Conservation (phyloP, 1,140 invertebrate species). For the Chymomyza costata region DNA sequence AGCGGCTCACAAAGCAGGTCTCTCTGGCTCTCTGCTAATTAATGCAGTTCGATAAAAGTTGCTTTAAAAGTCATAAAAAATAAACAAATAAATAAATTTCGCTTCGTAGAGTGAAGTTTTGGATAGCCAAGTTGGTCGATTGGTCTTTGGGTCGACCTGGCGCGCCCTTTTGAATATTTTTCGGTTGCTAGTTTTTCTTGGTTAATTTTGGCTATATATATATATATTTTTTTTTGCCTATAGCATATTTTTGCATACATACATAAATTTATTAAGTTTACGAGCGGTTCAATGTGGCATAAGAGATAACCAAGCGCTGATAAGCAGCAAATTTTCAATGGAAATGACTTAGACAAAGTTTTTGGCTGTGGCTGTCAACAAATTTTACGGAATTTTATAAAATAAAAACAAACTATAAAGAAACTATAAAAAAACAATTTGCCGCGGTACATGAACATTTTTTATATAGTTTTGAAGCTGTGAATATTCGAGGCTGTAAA, state of each 20-base stretch:
- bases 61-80: conserved; percentile 3
- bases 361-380: conserved; percentile 1
- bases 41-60: conserved; percentile 46
- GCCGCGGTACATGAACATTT: too few species aligned
- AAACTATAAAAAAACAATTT: too few species aligned
- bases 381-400: background rate
- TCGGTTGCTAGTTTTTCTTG: conserved; percentile 7
- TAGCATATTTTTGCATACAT: conserved; percentile 50
- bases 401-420: too few species aligned
- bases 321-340: conserved; percentile 31
- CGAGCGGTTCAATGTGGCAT: conserved; percentile 9
- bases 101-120: conserved; percentile 2
- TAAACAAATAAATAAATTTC: conserved; percentile 13
- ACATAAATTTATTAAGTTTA: conserved; percentile 60
- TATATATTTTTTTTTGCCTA: too few species aligned
- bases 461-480: too few species aligned
- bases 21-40: conserved; percentile 44
- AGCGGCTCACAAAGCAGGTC: conserved; percentile 42
- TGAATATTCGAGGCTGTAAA: too few species aligned
- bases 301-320: conserved; percentile 39
- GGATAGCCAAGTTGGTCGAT: conserved; percentile 15
- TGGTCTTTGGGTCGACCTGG: conserved; percentile 14
- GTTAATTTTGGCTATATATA: too few species aligned
- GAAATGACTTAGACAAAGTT: background rate
- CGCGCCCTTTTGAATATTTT: conserved; percentile 45